Evolutionary conservation across 2,888 invertebrate genomes (phyloP).

Genomic region (Mesorhabditis belari): DNA sequence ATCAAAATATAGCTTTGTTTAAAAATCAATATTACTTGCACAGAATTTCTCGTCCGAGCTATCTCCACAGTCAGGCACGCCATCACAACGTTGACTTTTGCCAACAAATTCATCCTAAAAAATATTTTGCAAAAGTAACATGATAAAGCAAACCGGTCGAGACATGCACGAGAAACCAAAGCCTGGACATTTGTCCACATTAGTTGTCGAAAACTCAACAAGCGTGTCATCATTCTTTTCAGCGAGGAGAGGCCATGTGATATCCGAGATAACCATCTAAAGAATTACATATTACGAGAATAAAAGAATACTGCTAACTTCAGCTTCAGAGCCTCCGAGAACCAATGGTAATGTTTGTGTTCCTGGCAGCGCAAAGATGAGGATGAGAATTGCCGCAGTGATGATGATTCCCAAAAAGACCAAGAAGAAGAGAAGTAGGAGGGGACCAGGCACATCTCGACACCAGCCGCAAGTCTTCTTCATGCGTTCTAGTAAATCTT

Average conservation of each 20-base stretch:
- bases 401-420: not conserved
- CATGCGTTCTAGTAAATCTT: not conserved
- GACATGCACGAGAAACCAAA: not conserved
- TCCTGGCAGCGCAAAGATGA: not conserved
- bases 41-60: not conserved
- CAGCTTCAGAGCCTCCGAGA: not conserved
- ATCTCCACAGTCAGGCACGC: not conserved
- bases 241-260: not conserved
- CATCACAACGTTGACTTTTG: too few species aligned
- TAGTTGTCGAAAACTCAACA: too few species aligned
- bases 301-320: not conserved
- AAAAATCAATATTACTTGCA: too few species aligned
- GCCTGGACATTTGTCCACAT: not conserved
- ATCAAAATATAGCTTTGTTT: not conserved
- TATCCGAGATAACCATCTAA: too few species aligned
- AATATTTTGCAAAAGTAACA: too few species aligned
- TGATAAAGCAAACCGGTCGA: not conserved
- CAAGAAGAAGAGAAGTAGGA: not conserved
- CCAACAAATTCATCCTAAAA: too few species aligned
- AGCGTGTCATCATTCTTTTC: too few species aligned
- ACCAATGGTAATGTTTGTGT: not conserved
- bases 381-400: not conserved
- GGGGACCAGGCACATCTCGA: not conserved
- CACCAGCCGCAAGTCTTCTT: not conserved
- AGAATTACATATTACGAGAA: not conserved